Evolutionary conservation across 2,888 invertebrate species (phyloP), one percentile per base, ranked within the genome.

Genomic region (Mycalesis mineus): DNA sequence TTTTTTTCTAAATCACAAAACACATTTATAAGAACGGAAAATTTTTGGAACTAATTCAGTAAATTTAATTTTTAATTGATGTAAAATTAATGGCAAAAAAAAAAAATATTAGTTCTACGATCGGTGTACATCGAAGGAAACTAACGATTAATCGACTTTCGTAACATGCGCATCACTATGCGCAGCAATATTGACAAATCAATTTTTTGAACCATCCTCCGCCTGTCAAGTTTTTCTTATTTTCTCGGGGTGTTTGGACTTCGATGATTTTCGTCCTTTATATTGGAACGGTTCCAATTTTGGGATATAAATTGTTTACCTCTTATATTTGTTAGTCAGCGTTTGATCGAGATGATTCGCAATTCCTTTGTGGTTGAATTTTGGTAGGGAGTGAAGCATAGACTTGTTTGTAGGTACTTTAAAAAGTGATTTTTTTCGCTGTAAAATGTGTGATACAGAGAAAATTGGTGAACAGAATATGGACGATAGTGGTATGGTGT

Each of bases 251-350:
- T 31, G 9, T 14, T 41, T 51, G 41, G 14, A 37, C 49, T 52
- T 61, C 47, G 49, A 53, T 60, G 58, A 62, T 58, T 64, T 62
- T 60, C 49, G 6, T 53, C 62, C 65, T 64, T 57, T 55, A 47
- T 65, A 62, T 83, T 82, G 81, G 80, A 80, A 72, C 58, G 63
- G 52, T 71, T 79, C 80, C 81, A 81, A 79, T 68, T 70, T 57
- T 53, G 53, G 62, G 67, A 62, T 63, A 58, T 57, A 61, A 64
- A 65, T 68, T 76, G 74, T 80, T 77, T 77, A 72, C 69, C 61
- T 71, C 62, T 61, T 62, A 37, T 1, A 33, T 33, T 15, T 15
- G 33, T 67, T 71, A 74, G 70, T 72, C 69, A 68, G 64, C 66
- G 59, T 63, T 65, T 63, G 53, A 44, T 59, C 67, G 65, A 68